Base-by-base conservation (phyloP, 1,140 invertebrate species). In the Ceratitis capitata region DNA sequence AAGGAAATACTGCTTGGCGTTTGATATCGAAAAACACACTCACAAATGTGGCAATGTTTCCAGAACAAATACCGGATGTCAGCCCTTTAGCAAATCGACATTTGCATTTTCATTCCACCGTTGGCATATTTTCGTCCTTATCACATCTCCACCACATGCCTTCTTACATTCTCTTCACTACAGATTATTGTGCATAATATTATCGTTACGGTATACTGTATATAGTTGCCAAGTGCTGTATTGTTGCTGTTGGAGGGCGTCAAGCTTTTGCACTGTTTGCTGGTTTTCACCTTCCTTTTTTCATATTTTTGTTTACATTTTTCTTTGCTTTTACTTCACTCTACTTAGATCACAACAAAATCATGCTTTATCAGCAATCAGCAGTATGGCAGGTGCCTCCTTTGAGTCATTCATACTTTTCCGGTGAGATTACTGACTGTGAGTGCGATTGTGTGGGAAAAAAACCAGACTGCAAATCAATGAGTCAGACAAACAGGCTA, bases 351-450 rank as follows among this genome's bases (percentile, higher is more conserved):
- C 58, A 12, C 58, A 32, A 61, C 58, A 29, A 3, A 61, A 61
- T 3, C 58, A 29, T 61, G 58, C 58, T 61, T 61, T 61, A 61
- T 61, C 58, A 61, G 58, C 58, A 61, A 61, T 61, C 58, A 61
- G 58, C 58, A 32, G 29, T 26, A 61, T 61, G 58, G 58, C 58
- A 61, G 58, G 58, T 61, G 58, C 58, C n/a, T 61, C 58, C 29
- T 61, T 29, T 61, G 58, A 61, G 58, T 61, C 58, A 61, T 61
- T 61, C 58, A 61, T 61, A 61, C 58, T 61, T 61, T n/a, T 12
- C 56, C 58, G 26, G 10, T 26, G 23, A 61, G 29, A n/a, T n/a
- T n/a, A n/a, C n/a, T 61, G 58, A 29, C 26, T 26, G 58, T 12
- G n/a, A n/a, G n/a, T 12, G 58, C 58, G 58, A 61, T 61, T 61